Conservation (phyloP, 2,797 vertebrate genomes). For the Myiotriccus ornatus region DNA sequence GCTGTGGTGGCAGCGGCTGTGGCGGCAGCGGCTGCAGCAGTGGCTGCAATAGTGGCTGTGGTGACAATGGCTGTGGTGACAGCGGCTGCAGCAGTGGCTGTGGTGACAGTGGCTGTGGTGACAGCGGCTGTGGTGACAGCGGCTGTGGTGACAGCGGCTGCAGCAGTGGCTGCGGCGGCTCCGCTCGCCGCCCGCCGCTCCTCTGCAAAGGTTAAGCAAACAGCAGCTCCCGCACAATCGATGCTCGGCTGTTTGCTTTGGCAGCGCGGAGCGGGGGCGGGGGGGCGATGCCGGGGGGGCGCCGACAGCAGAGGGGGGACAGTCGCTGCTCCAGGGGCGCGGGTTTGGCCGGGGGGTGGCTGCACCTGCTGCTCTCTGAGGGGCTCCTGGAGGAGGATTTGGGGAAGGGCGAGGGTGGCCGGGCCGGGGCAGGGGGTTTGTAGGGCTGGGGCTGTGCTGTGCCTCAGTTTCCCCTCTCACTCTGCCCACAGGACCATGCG, state of each 20-base stretch:
- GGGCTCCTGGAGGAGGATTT: neutral
- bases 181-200: neutral
- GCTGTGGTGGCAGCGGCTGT: neutral
- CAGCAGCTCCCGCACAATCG: slow-evolving; percentile 74
- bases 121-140: neutral
- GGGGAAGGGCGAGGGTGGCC: fast-evolving
- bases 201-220: slow-evolving; percentile 80
- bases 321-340: neutral
- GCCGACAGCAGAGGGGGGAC: neutral
- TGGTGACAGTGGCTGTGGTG: too few relatives aligned
- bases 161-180: neutral
- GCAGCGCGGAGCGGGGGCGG: slow-evolving; percentile 58
- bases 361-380: fast-evolving
- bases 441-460: fast-evolving
- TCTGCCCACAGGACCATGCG: fast-evolving
- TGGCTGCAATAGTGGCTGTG: neutral
- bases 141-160: neutral
- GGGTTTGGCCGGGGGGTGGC: neutral
- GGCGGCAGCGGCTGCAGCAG: too few relatives aligned
- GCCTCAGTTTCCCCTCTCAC: neutral
- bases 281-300: neutral
- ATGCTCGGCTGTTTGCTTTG: slow-evolving; percentile 74
- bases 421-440: fast-evolving
- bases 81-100: too few relatives aligned
- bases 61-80: neutral